phyloP scores from a whole-genome alignment of 2,888 invertebrate genomes.

The Cheilosia impressa region DNA sequence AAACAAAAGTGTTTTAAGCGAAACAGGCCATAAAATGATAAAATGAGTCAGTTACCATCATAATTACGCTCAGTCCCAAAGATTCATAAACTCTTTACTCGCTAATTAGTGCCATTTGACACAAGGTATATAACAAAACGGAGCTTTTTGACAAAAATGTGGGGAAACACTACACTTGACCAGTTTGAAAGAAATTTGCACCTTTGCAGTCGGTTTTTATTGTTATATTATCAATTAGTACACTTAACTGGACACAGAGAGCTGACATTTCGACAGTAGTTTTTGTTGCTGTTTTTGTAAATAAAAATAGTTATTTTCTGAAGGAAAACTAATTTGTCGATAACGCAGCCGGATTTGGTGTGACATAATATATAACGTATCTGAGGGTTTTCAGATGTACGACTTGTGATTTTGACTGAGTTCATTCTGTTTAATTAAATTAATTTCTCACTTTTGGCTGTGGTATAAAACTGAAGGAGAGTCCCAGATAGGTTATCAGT shows the following conservation, averaged over 20 bases:
- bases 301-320: conserved; percentile 21
- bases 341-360: conserved; percentile 41
- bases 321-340: conserved; percentile 24
- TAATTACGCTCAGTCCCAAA: background rate
- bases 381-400: conserved; percentile 22
- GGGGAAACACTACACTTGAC: conserved; percentile 36
- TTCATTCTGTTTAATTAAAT: conserved; percentile 53
- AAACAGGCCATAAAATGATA: conserved; percentile 1
- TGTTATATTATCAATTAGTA: conserved; percentile 58
- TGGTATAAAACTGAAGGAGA: conserved; percentile 59
- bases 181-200: conserved; percentile 56
- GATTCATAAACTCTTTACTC: background rate
- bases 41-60: conserved; percentile 28
- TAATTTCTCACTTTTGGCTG: conserved; percentile 22
- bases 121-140: conserved; percentile 18
- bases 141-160: conserved; percentile 22
- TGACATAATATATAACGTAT: conserved; percentile 32
- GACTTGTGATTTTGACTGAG: conserved; percentile 26
- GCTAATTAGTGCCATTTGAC: conserved; percentile 68
- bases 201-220: conserved; percentile 35
- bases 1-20: conserved; percentile 1
- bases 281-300: background rate
- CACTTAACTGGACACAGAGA: conserved; percentile 34
- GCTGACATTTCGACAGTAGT: conserved; percentile 42
- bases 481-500: conserved; percentile 47